Base-by-base conservation (phyloP, 2,113 vertebrate genomes). In the Hystrix cristata region DNA sequence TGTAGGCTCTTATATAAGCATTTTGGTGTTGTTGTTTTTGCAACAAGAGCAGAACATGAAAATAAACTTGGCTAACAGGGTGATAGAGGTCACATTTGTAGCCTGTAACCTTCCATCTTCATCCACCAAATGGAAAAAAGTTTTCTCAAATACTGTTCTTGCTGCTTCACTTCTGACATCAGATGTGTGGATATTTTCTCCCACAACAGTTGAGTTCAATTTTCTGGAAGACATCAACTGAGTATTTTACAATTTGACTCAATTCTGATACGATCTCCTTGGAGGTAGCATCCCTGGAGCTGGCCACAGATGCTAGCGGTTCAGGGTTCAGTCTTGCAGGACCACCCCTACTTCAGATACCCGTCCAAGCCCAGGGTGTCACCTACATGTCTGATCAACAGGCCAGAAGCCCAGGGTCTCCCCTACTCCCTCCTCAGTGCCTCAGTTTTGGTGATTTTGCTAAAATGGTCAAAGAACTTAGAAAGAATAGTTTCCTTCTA, bases 31-130 rank as follows among this genome's bases (percentile, higher is more conserved):
- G 65, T 21, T 71, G 23, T 85, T 80, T 16, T 85, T 86, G 85
- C 62, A 92, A 96, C 29, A 55, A 92, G 85, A 60, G 19, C 31
- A 76, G 25, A 90, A 3, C 59, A 81, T 76, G 78, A 65, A 94
- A 94, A 79, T 83, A 92, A 94, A 87, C 19, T 57, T 95, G 84
- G 53, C 48, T 14, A 95, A 83, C 48, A 74, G 55, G 27, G n/a
- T 29, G 48, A 1, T 43, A 51, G 19, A 64, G 80, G 81, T 84
- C 81, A 92, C 15, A n/a, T 84, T 59, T 87, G 13, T 80, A 81
- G 67, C 46, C 59, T 80, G 5, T 65, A 46, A 31, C 31, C 46
- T 94, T 67, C 81, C 19, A 27, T 69, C 31, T 64, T 0, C 29
- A 62, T 87, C 7, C 38, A 18, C 72, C n/a, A 55, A 51, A 27